phyloP scores from a whole-genome alignment of 2,113 vertebrate species.

The Callochromis pleurospilus region DNA sequence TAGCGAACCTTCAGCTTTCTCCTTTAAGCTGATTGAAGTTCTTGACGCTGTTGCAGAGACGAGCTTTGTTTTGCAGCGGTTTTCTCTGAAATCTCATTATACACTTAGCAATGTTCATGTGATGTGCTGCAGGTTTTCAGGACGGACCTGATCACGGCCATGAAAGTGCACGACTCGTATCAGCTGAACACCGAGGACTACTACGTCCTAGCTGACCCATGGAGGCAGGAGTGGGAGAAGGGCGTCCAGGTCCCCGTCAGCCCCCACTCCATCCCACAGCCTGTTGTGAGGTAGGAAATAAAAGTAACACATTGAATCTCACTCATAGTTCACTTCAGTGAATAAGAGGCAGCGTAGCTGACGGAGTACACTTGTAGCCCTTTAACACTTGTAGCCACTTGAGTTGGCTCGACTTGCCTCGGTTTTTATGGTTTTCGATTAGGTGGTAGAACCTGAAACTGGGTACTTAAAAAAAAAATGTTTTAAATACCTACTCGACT shows the following conservation, averaged over 20 bases:
- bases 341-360: not conserved
- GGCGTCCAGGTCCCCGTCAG: conserved; percentile 98
- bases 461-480: not conserved
- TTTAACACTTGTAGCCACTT: not conserved
- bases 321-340: not conserved
- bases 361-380: too few species aligned
- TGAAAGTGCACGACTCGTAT: conserved; percentile 95
- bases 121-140: conserved; percentile 83
- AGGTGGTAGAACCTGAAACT: not conserved
- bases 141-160: conserved; percentile 97
- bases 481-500: not conserved
- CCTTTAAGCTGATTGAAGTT: not conserved
- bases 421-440: not conserved
- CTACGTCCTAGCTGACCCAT: conserved; percentile 89
- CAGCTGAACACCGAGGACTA: conserved; percentile 93
- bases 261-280: conserved; percentile 86
- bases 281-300: conserved; percentile 80
- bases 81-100: not conserved
- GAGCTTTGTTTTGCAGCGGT: not conserved
- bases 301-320: not conserved
- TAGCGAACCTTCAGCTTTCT: not conserved
- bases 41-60: not conserved
- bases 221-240: conserved; percentile 99
- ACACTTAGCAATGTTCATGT: not conserved
- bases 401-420: not conserved